Base-by-base conservation (phyloP, 2,113 vertebrate genomes). In the Dipodomys spectabilis region DNA sequence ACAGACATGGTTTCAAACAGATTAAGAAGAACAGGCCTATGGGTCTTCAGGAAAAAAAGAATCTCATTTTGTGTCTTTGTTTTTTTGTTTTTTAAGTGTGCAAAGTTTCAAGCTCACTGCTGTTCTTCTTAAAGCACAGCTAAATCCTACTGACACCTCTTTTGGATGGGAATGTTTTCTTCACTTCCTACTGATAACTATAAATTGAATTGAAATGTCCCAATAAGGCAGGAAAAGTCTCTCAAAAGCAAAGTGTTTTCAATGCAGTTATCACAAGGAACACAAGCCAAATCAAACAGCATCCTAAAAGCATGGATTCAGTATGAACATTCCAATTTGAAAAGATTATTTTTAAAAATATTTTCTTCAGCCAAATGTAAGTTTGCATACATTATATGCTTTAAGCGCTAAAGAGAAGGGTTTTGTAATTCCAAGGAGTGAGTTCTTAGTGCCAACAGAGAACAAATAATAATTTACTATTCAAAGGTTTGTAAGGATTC, bases 241-340 rank as follows among this genome's bases (percentile, higher is more conserved):
- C 83, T 95, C 92, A 95, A 96, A 97, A 89, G 93, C 72, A 95
- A 97, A 96, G 94, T 97, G 91, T 97, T 97, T 97, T 96, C 94
- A 94, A 94, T 91, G 89, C 79, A 95, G 88, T 88, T 94, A 95
- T 97, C 95, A 94, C 95, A 95, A 93, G 79, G 88, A 94, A 95
- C 85, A 95, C 95, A 95, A 94, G 95, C 92, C 95, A 97, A 97
- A 96, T 97, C 93, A 96, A 97, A 96, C 86, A 93, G 75, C 80
- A 95, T 93, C 91, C 94, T 96, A 94, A 96, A 91, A 93, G 91
- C 75, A 71, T 93, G 77, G 81, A 95, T 96, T 97, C 92, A 90
- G 89, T 96, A 94, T 94, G 95, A 97, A 93, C 94, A 96, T 97
- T 97, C 95, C 91, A 96, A 95, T 86, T 96, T 86, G 86, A 95